phyloP scores from a whole-genome alignment of 2,888 invertebrate genomes.

The Coronaproctus castanopsis region DNA sequence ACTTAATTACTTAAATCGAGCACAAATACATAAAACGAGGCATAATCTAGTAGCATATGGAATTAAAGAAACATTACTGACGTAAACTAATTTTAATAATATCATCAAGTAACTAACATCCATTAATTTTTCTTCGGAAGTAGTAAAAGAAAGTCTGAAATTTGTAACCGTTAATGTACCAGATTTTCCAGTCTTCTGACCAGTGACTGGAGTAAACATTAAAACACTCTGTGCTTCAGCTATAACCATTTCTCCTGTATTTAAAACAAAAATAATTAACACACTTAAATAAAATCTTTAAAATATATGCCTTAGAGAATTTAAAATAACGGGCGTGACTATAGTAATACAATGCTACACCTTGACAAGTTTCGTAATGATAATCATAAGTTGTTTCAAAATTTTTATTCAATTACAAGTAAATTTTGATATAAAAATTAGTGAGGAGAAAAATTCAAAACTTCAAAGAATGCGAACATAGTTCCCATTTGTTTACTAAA shows the following conservation, averaged over 20 bases:
- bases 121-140: constrained; percentile 36
- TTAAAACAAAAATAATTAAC: constrained; percentile 10
- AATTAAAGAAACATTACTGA: too few species aligned
- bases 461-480: too few species aligned
- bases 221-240: constrained; percentile 62
- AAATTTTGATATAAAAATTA: too few species aligned
- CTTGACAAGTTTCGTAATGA: too few species aligned
- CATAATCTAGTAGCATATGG: too few species aligned
- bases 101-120: constrained; percentile 31
- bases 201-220: constrained; percentile 60
- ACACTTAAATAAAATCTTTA: neutral
- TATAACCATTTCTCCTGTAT: constrained; percentile 57
- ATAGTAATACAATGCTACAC: too few species aligned
- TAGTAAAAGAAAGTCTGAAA: constrained; percentile 75
- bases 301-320: neutral
- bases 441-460: too few species aligned
- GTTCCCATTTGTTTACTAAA: too few species aligned
- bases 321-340: too few species aligned
- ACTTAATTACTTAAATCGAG: too few species aligned
- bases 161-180: constrained; percentile 78
- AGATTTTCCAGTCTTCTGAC: constrained; percentile 54
- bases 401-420: neutral
- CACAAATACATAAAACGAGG: too few species aligned
- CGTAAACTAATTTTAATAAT: too few species aligned
- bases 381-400: neutral